phyloP scores from a whole-genome alignment of 1,140 invertebrate genomes.

The Plectrocnemia conspersa region DNA sequence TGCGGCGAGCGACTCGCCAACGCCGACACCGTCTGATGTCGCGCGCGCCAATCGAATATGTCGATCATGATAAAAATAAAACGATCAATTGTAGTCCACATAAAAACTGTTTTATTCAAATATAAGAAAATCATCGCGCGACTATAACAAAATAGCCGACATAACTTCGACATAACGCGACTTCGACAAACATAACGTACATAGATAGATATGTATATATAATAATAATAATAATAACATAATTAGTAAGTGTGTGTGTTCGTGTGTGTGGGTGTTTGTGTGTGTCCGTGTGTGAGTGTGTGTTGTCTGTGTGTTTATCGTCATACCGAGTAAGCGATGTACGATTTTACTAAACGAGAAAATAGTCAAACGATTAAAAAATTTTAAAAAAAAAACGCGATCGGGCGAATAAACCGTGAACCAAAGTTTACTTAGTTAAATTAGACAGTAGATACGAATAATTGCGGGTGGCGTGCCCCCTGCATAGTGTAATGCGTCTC shows the following conservation, averaged over 20 bases:
- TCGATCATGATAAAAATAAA: conserved; percentile 29
- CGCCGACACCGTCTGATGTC: conserved; percentile 33
- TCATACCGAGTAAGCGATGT: conserved; percentile 51
- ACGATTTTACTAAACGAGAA: conserved; percentile 52
- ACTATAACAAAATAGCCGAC: conserved; percentile 30
- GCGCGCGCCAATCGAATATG: conserved; percentile 12
- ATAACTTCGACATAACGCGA: no score
- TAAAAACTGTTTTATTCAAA: conserved; percentile 37
- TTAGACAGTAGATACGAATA: no score
- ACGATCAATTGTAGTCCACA: conserved; percentile 36
- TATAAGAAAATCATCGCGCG: conserved; percentile 19
- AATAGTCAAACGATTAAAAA: conserved; percentile 52
- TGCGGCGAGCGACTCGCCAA: conserved; percentile 34
- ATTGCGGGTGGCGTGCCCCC: conserved; percentile 46
- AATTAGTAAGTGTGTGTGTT: no score
- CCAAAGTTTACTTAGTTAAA: conserved; percentile 36
- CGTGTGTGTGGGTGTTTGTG: no score
- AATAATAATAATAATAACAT: conserved; percentile 49
- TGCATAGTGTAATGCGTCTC: conserved; percentile 46
- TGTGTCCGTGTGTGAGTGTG: no score
- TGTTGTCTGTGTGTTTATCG: no score
- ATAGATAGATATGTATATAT: conserved; percentile 7
- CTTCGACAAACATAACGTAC: no score
- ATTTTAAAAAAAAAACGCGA: no score
- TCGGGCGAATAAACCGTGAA: conserved; percentile 43